Conservation (phyloP, 1,140 invertebrate genomes). For the Heliconius eleuchia region DNA sequence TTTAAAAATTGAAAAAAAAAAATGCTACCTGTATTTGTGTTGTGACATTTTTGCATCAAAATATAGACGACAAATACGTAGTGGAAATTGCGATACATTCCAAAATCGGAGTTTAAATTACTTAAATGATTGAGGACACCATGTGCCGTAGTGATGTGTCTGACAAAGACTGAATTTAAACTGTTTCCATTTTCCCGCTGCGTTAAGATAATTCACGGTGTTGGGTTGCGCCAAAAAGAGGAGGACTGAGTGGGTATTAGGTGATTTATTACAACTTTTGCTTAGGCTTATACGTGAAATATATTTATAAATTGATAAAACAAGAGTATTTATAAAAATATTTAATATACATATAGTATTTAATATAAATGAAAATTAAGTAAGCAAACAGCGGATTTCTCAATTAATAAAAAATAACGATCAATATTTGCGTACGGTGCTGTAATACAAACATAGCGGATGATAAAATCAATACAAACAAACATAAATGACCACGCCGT, state of each 20-base stretch:
- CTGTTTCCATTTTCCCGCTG: too few species aligned
- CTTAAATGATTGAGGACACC: too few species aligned
- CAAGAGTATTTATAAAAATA: background rate
- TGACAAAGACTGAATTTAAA: too few species aligned
- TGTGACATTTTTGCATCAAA: background rate
- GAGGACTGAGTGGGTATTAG: too few species aligned
- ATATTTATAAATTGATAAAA: too few species aligned
- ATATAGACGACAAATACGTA: background rate
- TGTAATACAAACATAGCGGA: background rate
- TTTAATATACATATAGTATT: background rate
- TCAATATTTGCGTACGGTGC: background rate
- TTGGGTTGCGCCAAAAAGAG: too few species aligned
- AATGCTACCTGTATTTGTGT: background rate
- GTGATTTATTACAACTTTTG: too few species aligned
- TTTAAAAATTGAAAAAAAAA: background rate
- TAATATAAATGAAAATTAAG: background rate
- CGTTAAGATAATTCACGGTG: too few species aligned
- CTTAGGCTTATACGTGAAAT: too few species aligned
- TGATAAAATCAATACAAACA: slow-evolving; percentile 1
- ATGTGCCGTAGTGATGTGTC: too few species aligned
- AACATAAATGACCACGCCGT: background rate
- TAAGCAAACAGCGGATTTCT: background rate
- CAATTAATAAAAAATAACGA: background rate
- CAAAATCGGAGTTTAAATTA: too few species aligned
- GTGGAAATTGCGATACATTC: background rate